Evolutionary conservation across 2,888 invertebrate genomes (phyloP).

Genomic region (Torymus aiolomorphi): DNA sequence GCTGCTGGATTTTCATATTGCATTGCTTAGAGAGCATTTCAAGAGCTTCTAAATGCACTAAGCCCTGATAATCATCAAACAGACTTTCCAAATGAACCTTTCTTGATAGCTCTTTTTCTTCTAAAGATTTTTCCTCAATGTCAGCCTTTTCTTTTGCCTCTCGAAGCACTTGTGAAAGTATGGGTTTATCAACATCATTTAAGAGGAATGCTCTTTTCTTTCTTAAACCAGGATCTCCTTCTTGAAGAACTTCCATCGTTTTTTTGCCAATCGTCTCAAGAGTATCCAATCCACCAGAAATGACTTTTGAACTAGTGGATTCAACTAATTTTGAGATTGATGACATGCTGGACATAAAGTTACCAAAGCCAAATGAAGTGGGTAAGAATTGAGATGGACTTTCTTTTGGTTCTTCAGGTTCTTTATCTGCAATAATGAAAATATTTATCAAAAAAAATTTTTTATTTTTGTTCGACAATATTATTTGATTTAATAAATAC

Average conservation of each 20-base stretch:
- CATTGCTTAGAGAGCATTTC: slow-evolving; percentile 93
- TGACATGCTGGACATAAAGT: slow-evolving; percentile 81
- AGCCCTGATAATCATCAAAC: slow-evolving; percentile 92
- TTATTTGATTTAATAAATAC: background rate
- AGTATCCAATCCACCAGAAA: slow-evolving; percentile 86
- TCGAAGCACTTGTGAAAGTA: slow-evolving; percentile 81
- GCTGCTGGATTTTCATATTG: slow-evolving; percentile 83
- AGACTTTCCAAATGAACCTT: slow-evolving; percentile 85
- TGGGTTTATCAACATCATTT: slow-evolving; percentile 80
- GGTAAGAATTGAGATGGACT: slow-evolving; percentile 58
- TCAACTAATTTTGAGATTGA: slow-evolving; percentile 83
- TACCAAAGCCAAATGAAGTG: slow-evolving; percentile 79
- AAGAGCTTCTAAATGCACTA: slow-evolving; percentile 92
- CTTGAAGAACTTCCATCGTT: slow-evolving; percentile 94
- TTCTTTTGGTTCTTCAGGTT: slow-evolving; percentile 53
- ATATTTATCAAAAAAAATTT: background rate
- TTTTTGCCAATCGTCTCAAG: slow-evolving; percentile 95
- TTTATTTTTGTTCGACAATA: background rate
- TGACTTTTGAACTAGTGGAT: slow-evolving; percentile 84
- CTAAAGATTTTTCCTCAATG: slow-evolving; percentile 77
- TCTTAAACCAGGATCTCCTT: slow-evolving; percentile 92
- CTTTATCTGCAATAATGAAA: slow-evolving; percentile 46
- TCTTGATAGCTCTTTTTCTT: slow-evolving; percentile 75
- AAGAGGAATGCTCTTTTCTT: slow-evolving; percentile 85
- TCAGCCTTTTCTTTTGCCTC: slow-evolving; percentile 86